These are phyloP conservation scores for Phymanthus crucifer DNA, from an alignment of 92 coral and sea anemone species.

Conservation along the genomic window DNA sequence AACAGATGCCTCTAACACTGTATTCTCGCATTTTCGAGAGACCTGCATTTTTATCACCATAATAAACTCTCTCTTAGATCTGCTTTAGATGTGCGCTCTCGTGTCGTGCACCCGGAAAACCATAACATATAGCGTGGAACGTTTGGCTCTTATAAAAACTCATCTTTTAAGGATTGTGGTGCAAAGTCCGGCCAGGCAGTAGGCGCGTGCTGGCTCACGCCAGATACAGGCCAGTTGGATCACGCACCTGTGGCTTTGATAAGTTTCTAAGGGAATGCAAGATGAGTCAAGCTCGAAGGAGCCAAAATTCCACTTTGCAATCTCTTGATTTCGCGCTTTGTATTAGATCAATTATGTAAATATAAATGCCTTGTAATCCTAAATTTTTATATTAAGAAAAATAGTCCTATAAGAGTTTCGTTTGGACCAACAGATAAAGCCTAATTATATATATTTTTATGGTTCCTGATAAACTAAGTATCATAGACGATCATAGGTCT, in stretches of 20 bases:
- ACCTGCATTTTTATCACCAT: too few species aligned
- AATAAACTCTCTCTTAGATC: too few species aligned
- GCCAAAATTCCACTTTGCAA: constrained; percentile 3
- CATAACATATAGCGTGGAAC: not conserved
- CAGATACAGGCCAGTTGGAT: constrained; percentile 28
- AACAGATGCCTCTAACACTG: too few species aligned
- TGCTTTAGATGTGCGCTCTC: not conserved
- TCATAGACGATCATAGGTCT: not conserved
- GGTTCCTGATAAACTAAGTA: constrained; percentile 3
- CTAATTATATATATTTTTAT: constrained; percentile 25
- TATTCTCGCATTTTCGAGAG: too few species aligned
- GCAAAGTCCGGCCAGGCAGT: constrained; percentile 24
- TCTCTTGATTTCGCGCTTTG: constrained; percentile 4
- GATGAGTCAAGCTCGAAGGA: not conserved
- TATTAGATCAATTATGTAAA: constrained; percentile 22
- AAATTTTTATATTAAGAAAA: constrained; percentile 31
- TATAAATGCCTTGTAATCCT: constrained; percentile 31
- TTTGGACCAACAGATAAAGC: constrained; percentile 23
- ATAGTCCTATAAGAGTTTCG: constrained; percentile 23
- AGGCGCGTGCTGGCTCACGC: constrained; percentile 28
- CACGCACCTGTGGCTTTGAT: not conserved
- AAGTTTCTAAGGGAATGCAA: not conserved
- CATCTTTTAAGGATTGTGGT: not conserved
- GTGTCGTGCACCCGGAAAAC: not conserved
- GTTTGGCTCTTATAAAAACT: not conserved